Conservation (phyloP, 2,113 vertebrate species). For the Dromaius novaehollandiae region DNA sequence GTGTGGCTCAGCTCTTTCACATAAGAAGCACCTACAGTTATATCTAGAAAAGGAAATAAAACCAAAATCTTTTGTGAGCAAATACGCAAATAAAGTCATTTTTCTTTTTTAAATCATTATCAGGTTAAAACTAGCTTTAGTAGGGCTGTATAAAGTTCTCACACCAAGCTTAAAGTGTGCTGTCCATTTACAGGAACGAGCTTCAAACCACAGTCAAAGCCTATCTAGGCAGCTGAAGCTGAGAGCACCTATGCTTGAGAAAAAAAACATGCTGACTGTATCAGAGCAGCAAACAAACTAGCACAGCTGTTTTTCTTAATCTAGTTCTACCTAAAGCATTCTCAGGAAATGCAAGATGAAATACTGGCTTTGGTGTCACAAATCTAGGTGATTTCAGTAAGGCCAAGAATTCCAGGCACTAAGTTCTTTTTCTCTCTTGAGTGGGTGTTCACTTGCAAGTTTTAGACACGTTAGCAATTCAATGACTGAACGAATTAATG, state of each 20-base stretch:
- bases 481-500: conserved; percentile 75
- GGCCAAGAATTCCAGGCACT: conserved; percentile 47
- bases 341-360: conserved; percentile 39
- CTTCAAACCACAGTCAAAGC: background rate
- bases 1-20: conserved; percentile 31
- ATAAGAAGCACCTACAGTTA: conserved; percentile 52
- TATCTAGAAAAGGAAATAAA: conserved; percentile 54
- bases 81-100: background rate
- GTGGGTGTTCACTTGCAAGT: conserved; percentile 77
- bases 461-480: conserved; percentile 75
- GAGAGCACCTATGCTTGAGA: background rate
- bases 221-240: background rate
- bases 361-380: background rate
- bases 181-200: background rate
- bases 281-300: background rate
- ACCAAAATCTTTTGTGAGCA: conserved; percentile 12
- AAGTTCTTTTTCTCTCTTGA: conserved; percentile 58
- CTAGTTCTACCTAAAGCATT: conserved; percentile 35
- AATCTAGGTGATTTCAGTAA: conserved; percentile 50
- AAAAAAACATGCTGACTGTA: background rate
- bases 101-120: background rate
- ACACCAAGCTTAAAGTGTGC: background rate
- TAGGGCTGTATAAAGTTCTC: background rate
- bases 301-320: background rate
- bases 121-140: background rate